Base-by-base conservation (phyloP, 2,797 vertebrate species). In the Poecilia picta region DNA sequence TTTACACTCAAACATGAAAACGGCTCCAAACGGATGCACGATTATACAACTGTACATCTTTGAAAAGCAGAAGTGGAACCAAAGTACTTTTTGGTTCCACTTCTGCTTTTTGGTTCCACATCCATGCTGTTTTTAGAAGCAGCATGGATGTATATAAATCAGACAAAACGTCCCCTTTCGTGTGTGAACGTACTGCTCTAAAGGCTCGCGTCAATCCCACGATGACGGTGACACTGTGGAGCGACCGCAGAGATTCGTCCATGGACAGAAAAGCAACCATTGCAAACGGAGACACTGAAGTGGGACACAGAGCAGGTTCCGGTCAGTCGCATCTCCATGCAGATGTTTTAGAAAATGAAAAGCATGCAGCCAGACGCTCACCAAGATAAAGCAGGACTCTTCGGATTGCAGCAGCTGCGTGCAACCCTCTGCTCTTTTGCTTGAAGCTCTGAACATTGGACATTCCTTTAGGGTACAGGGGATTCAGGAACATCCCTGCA, bases 131-230 rank as follows among this genome's bases (percentile, higher is more conserved):
- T 51, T 53, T 53, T 53, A 23, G 20, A 3, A 53, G 49, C 20
- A 53, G 49, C 49, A 53, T 25, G 8, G 8, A 53, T 53, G 20
- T 23, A 25, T 25, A 25, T n/a, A n/a, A 53, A 51, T 51, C 49
- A 51, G 49, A 20, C 20, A 6, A 7, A 20, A 51, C 23, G 6
- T 51, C 20, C 20, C 49, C 8, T 25, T 53, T 53, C 7, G 3
- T 71, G 11, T 25, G 31, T 72, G 51, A 77, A 18, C 84, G 2
- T 94, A 99, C 98, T 96, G 96, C 96, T 96, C 98, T 97, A 88
- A 98, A 99, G 80, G 98, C 97, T 94, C 98, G 95, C 39, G 97
- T 97, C 93, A 99, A 97, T 93, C 98, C 98, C 92, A 99, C 94
- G 85, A 96, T 96, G 86, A 98, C 94, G 78, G 97, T 97, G 75